A percentile compares a stretch with the other conserved stretches of the same genome.
Conservation (phyloP, 2,888 invertebrate species). For the Minunthozetes semirufus region DNA sequence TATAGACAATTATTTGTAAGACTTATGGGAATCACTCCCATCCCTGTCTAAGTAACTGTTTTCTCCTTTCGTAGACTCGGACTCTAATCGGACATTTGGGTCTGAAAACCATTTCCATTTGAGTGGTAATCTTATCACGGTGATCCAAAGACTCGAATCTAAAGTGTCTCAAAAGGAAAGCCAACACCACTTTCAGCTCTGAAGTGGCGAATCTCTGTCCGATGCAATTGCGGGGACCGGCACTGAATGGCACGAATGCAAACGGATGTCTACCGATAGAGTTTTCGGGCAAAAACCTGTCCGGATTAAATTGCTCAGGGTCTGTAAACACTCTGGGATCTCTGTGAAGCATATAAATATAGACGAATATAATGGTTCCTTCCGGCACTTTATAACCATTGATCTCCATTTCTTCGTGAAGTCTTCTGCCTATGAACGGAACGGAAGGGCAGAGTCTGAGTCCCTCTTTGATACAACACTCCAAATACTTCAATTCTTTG, state of each 20-base stretch:
- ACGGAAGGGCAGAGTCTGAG: slow-evolving; percentile 48
- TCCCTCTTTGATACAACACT: slow-evolving; percentile 49
- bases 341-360: not conserved
- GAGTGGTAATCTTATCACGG: slow-evolving; percentile 38
- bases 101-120: slow-evolving; percentile 42
- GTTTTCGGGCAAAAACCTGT: not conserved
- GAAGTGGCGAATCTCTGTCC: slow-evolving; percentile 33
- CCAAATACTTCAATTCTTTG: slow-evolving; percentile 48
- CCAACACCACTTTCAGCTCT: slow-evolving; percentile 42
- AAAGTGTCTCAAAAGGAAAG: slow-evolving; percentile 40
- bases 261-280: not conserved
- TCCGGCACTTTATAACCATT: not conserved
- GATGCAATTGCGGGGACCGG: slow-evolving; percentile 9
- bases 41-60: slow-evolving; percentile 21
- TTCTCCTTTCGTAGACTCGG: slow-evolving; percentile 34
- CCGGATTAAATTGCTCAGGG: not conserved
- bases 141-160: slow-evolving; percentile 39
- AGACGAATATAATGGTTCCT: not conserved
- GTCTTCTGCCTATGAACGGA: slow-evolving; percentile 46
- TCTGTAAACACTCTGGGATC: not conserved
- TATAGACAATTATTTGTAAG: not conserved
- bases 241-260: not conserved
- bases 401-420: not conserved
- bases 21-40: not conserved
- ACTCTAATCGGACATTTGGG: slow-evolving; percentile 37